A percentile compares a stretch with the other conserved stretches of the same genome.
phyloP scores from a whole-genome alignment of 1,140 invertebrate genomes.

The Achroia grisella region DNA sequence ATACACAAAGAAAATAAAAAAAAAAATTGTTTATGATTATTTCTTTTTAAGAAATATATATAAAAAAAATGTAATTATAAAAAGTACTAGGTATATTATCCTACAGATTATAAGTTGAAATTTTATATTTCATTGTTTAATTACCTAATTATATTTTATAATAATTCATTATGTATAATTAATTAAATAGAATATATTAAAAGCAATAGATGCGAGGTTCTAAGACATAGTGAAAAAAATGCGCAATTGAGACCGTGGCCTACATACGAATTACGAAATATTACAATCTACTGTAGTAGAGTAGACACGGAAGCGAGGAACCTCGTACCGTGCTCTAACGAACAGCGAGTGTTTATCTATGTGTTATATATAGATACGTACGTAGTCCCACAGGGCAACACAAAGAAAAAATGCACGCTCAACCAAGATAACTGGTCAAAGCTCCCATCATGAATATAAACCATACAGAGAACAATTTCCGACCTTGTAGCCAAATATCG shows the following conservation, averaged over 20 bases:
- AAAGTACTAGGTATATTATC: too few relatives aligned
- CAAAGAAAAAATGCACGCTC: constrained; percentile 42
- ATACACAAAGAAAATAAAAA: too few relatives aligned
- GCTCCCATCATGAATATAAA: constrained; percentile 9
- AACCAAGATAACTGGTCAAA: constrained; percentile 19
- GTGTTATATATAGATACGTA: constrained; percentile 66
- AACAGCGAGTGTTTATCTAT: constrained; percentile 52
- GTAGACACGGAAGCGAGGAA: constrained; percentile 60
- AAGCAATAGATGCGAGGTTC: constrained; percentile 15
- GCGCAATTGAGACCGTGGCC: constrained; percentile 68
- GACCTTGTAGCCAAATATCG: constrained; percentile 6
- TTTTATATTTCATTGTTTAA: too few relatives aligned
- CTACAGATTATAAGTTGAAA: too few relatives aligned
- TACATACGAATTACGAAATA: constrained; percentile 70
- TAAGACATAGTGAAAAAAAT: constrained; percentile 43
- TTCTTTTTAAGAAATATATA: too few relatives aligned
- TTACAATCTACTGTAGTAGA: constrained; percentile 51
- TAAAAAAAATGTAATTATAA: too few relatives aligned
- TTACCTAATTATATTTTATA: too few relatives aligned
- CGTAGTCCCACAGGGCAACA: constrained; percentile 37
- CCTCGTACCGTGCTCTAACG: constrained; percentile 28
- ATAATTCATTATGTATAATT: constrained; percentile 12
- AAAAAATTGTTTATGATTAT: too few relatives aligned
- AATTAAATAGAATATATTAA: constrained; percentile 21
- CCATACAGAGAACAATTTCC: constrained; percentile 3